Base-by-base conservation (phyloP, 1,140 invertebrate species). In the Scaptomyza montana region DNA sequence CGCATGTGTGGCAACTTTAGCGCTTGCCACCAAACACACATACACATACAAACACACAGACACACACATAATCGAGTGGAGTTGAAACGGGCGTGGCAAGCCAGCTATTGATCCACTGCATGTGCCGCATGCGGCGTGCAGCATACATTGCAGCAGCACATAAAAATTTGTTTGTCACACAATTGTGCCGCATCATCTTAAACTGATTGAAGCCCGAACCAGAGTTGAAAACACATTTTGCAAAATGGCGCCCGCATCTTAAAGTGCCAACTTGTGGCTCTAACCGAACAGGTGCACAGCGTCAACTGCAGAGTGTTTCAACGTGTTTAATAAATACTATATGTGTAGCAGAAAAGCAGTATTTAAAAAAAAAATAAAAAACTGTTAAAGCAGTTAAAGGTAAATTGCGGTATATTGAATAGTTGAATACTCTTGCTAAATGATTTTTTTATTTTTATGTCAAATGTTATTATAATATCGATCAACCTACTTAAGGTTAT, bases 201-300 rank as follows among this genome's bases (percentile, higher is more conserved):
- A 89, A 80, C 60, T 8, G 33, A 36, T 36, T 67, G 60, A 28
- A 65, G 57, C 57, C 43, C 57, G 78, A 60, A 60, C 60, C 55
- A 60, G 59, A 77, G 64, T 75, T 55, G 13, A 39, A 13, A 55
- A 9, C 10, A 13, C 33, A 36, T 65, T 61, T 78, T 87, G 72
- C 81, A 89, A 89, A 89, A 89, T 89, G 87, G 86, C 89, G 78
- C 74, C 81, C 81, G 70, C 62, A 79, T 90, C 86, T 90, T 90
- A 90, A 90, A 90, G 84, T 78, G 89, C 77, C 81, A 90, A 90
- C 76, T 89, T 84, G 80, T 84, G 79, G 87, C 89, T 90, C 67
- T 75, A 60, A 47, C 2, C 57, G 57, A 89, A 60, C 84, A 90
- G 87, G 87, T 70, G 50, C 63, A n/a, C 87, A 90, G 87, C 66